Base-by-base conservation (phyloP, 53 echinoderm and acorn worm genomes). In the Pentamera pediparva region DNA sequence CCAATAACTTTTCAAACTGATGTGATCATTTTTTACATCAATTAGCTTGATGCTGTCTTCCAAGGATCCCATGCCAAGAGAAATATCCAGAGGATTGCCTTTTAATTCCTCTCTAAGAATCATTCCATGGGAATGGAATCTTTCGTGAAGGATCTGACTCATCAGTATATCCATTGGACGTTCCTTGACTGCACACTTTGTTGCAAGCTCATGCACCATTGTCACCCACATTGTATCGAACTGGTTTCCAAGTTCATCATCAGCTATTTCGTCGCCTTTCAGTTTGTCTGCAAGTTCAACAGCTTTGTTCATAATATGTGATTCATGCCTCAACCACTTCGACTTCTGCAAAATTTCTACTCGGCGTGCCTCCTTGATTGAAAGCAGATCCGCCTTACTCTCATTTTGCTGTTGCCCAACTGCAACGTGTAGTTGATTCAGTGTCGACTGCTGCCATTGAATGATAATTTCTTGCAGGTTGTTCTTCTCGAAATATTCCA, bases 281-380 rank as follows among this genome's bases (percentile, higher is more conserved):
- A 73, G 55, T 53, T 73, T 27, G 4, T 50, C 35, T 53, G 74
- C 53, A 32, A 73, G 34, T 53, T 73, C 55, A 52, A 30, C 33
- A 17, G 74, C 74, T 50, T 73, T 69, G 41, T 43, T 40, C 40
- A 40, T 69, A 30, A 69, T 39, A 20, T 39, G 50, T 50, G 3
- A 19, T 50, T 50, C 7, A 4, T 24, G 24, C 51, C 3, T 50
- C 43, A 15, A 41, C 37, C 12, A 65, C 65, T 65, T 65, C 38
- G 35, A 9, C 3, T 9, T 65, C 39, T 65, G 65, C 35, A 65
- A 37, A n/a, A 65, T 34, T 65, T 65, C 65, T 22, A 71, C 29
- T 50, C 71, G 24, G 5, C 71, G 22, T 48, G 25, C 51, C 26
- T 71, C 71, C 50, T 71, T 71, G 11, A 71, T 28, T 52, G 55